phyloP scores from a whole-genome alignment of 1,140 invertebrate species.

The Trigoniulus corallinus region DNA sequence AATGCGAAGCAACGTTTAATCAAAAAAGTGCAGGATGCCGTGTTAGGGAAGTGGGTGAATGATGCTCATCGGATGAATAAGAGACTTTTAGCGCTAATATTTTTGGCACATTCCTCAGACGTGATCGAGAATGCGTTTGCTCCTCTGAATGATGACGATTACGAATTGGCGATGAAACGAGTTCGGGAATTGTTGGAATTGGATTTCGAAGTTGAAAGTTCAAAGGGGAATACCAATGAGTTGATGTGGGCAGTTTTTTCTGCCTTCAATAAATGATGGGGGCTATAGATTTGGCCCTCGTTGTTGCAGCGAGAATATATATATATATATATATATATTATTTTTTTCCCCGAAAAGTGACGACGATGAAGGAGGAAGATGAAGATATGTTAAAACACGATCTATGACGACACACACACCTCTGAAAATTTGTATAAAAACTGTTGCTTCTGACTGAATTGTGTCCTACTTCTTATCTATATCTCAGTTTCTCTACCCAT shows the following conservation, averaged over 20 bases:
- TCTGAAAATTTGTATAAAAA: too few species aligned
- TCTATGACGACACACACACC: too few species aligned
- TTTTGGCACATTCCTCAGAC: constrained; percentile 93
- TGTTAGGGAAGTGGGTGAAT: constrained; percentile 89
- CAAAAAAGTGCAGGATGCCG: constrained; percentile 97
- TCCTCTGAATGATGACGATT: constrained; percentile 93
- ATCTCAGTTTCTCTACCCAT: too few species aligned
- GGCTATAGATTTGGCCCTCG: too few species aligned
- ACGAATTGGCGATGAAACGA: constrained; percentile 93
- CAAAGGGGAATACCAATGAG: constrained; percentile 72
- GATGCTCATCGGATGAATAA: constrained; percentile 96
- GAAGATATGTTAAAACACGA: too few species aligned
- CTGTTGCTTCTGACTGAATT: too few species aligned
- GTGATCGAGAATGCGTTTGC: constrained; percentile 99
- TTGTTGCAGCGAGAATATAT: too few species aligned
- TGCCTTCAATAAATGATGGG: constrained; percentile 76
- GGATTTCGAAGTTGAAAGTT: constrained; percentile 84
- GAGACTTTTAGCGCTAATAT: constrained; percentile 75
- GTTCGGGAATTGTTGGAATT: constrained; percentile 88
- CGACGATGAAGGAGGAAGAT: too few species aligned
- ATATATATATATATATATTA: too few species aligned
- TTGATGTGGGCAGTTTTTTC: constrained; percentile 98
- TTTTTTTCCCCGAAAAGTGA: too few species aligned
- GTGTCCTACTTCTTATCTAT: too few species aligned
- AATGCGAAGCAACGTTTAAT: constrained; percentile 90